These are phyloP conservation scores for Diploscapter pachys DNA, from an alignment of 1,140 invertebrate species.

Conservation along the genomic window DNA sequence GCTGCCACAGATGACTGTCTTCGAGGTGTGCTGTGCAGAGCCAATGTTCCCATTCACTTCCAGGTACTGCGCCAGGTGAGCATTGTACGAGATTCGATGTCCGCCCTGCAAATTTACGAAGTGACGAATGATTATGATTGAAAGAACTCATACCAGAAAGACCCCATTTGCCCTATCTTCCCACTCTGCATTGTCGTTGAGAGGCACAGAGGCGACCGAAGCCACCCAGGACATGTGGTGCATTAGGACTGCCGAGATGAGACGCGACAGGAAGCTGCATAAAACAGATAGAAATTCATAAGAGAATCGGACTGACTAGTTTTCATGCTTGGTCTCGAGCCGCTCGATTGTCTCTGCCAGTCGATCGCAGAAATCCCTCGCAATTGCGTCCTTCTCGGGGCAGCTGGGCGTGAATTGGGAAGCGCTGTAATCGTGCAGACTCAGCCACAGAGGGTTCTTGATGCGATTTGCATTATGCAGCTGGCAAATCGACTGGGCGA, in stretches of 20 bases:
- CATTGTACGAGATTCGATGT: constrained; percentile 9
- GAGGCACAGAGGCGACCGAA: constrained; percentile 7
- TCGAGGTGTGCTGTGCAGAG: constrained; percentile 1
- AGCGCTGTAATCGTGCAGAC: constrained; percentile 1
- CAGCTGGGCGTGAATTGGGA: not conserved
- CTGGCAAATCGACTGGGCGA: constrained; percentile 7
- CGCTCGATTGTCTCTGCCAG: constrained; percentile 15
- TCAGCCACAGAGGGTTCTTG: constrained; percentile 24
- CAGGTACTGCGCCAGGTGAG: constrained; percentile 29
- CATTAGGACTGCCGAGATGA: constrained; percentile 28
- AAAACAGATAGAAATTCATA: too few species aligned
- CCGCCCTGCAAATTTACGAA: too few species aligned
- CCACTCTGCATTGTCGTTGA: too few species aligned
- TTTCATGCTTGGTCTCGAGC: constrained; percentile 2
- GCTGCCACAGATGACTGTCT: constrained; percentile 17
- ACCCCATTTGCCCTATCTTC: too few species aligned
- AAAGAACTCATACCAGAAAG: too few species aligned
- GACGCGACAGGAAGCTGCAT: constrained; percentile 30
- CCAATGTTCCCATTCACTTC: constrained; percentile 27
- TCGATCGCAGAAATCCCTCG: constrained; percentile 23
- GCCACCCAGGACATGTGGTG: constrained; percentile 34
- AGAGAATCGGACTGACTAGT: too few species aligned
- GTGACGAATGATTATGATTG: too few species aligned
- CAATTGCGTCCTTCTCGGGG: not conserved
- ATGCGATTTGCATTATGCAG: constrained; percentile 26